These are phyloP conservation scores for Lycocerus yunnanus DNA, from an alignment of 2,888 invertebrate species.

Conservation along the genomic window DNA sequence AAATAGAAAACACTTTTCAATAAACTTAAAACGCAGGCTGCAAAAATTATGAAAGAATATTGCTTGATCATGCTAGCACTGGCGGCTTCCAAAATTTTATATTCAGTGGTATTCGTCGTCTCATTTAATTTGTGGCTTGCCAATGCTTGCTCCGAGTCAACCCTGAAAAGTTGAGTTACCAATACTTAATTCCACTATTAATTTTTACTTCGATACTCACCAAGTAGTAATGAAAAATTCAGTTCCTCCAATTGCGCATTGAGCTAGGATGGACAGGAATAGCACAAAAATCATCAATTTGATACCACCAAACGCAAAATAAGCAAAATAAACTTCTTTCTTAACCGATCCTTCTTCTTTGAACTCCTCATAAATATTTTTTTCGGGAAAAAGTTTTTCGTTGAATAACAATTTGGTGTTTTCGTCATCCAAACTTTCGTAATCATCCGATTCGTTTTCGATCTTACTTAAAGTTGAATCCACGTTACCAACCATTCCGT, in stretches of 20 bases:
- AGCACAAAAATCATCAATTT: slow-evolving; percentile 27
- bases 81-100: slow-evolving; percentile 3
- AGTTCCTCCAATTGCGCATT: slow-evolving; percentile 32
- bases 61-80: slow-evolving; percentile 32
- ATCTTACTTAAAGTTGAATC: not conserved
- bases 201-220: not conserved
- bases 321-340: slow-evolving; percentile 36
- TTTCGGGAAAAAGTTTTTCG: not conserved
- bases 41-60: slow-evolving; percentile 40
- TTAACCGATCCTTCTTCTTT: slow-evolving; percentile 39
- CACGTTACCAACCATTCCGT: not conserved
- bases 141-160: slow-evolving; percentile 29
- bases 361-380: slow-evolving; percentile 36
- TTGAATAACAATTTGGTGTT: not conserved
- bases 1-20: slow-evolving; percentile 39
- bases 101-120: slow-evolving; percentile 21
- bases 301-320: slow-evolving; percentile 38
- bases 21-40: not conserved
- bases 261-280: slow-evolving; percentile 32
- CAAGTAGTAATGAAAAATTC: slow-evolving; percentile 36
- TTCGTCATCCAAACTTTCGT: not conserved
- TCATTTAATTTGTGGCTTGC: slow-evolving; percentile 12
- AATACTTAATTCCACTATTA: no score
- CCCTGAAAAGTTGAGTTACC: slow-evolving; percentile 23
- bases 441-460: not conserved